These are phyloP conservation scores for Orchesella cincta DNA, from an alignment of 1,140 invertebrate genomes.

Conservation along the genomic window DNA sequence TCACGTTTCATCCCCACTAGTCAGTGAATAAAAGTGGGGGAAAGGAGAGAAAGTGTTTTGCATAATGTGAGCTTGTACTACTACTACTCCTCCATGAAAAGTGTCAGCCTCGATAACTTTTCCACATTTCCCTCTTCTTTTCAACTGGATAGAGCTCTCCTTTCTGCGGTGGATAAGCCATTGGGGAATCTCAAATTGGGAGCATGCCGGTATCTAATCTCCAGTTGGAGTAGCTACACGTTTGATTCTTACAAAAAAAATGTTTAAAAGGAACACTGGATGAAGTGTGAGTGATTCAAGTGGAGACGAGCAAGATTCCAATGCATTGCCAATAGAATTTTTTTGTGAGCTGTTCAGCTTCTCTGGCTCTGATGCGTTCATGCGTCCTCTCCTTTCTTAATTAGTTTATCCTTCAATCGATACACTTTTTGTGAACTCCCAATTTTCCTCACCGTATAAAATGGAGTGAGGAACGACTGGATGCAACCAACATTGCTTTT, in stretches of 20 bases:
- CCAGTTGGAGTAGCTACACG: too few species aligned
- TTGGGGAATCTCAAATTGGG: conserved; percentile 14
- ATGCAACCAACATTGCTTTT: too few species aligned
- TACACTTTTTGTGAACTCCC: too few species aligned
- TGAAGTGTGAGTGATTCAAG: too few species aligned
- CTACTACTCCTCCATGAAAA: not conserved
- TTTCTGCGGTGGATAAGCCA: not conserved
- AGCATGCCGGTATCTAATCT: not conserved
- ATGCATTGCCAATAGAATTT: not conserved
- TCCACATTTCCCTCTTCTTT: not conserved
- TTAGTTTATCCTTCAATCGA: conserved; percentile 40
- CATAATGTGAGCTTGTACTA: not conserved
- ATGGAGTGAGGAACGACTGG: not conserved
- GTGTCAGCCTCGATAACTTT: not conserved
- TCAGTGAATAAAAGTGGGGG: not conserved
- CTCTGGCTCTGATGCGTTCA: conserved; percentile 41
- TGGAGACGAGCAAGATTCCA: too few species aligned
- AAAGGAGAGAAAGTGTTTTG: not conserved
- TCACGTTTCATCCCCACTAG: not conserved
- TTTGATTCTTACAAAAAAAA: too few species aligned
- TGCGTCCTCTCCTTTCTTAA: conserved; percentile 47
- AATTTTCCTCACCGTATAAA: conserved; percentile 12
- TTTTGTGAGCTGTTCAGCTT: not conserved
- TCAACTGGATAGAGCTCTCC: not conserved
- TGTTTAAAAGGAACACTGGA: too few species aligned